Evolutionary conservation across 2,797 vertebrate genomes (phyloP).

Genomic region (Brachyrhaphis roseni): DNA sequence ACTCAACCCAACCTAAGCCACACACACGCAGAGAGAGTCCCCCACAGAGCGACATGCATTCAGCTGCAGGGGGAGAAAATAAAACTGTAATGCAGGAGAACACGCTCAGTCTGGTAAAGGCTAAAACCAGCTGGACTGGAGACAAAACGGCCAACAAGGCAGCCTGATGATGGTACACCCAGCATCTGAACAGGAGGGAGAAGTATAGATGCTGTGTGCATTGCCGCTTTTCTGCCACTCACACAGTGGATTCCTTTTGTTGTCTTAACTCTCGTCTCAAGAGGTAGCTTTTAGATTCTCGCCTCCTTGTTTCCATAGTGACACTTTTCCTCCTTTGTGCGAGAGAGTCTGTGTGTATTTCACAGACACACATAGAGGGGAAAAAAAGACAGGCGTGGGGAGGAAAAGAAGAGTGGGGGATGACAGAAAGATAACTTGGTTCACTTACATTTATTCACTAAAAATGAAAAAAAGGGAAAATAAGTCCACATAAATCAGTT

Average conservation of each 20-base stretch:
- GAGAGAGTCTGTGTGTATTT: constrained; percentile 67
- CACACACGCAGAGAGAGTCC: constrained; percentile 29
- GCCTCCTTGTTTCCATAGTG: constrained; percentile 88
- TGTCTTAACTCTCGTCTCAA: constrained; percentile 82
- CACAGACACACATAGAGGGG: constrained; percentile 64
- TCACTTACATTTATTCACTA: constrained; percentile 75
- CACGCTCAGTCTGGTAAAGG: constrained; percentile 19
- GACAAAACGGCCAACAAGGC: constrained; percentile 54
- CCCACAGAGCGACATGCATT: constrained; percentile 41
- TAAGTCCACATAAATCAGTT: constrained; percentile 46
- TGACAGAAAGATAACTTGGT: constrained; percentile 75
- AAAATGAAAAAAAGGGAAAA: constrained; percentile 47
- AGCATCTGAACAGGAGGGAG: constrained; percentile 32
- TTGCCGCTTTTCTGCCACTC: constrained; percentile 71
- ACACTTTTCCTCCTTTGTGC: constrained; percentile 83
- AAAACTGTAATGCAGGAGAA: constrained; percentile 15
- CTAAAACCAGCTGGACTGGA: constrained; percentile 36
- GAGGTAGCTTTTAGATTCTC: constrained; percentile 86
- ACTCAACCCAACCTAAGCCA: constrained; percentile 51
- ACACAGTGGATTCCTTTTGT: constrained; percentile 79
- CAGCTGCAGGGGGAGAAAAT: constrained; percentile 17
- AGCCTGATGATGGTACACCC: constrained; percentile 56
- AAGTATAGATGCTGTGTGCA: constrained; percentile 60
- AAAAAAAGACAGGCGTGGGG: constrained; percentile 65
- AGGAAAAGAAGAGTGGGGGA: constrained; percentile 48